These are phyloP conservation scores for Stegana nigrithorax DNA, from an alignment of 2,888 invertebrate genomes.

Conservation along the genomic window DNA sequence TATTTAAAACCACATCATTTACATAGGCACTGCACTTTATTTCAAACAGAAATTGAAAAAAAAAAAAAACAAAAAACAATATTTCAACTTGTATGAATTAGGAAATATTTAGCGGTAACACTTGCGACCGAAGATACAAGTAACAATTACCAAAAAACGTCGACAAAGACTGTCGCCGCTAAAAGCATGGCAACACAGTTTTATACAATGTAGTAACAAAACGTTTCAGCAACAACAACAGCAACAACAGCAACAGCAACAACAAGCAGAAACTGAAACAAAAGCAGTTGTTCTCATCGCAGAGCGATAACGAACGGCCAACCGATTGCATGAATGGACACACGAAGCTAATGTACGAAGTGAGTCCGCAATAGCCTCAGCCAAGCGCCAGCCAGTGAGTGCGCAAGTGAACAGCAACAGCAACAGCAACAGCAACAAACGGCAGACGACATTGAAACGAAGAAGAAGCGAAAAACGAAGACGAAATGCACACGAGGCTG, in stretches of 20 bases:
- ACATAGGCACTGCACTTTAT: too few species aligned
- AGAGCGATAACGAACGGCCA: too few species aligned
- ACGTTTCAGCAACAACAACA: not conserved
- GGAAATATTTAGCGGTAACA: not conserved
- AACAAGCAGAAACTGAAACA: not conserved
- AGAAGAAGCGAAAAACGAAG: too few species aligned
- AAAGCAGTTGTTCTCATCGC: conserved; percentile 3
- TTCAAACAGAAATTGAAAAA: not conserved
- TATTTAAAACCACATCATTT: too few species aligned
- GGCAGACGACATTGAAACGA: too few species aligned
- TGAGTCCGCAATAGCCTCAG: too few species aligned
- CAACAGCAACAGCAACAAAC: too few species aligned
- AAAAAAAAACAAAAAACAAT: not conserved
- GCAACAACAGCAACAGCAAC: not conserved
- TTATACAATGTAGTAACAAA: conserved; percentile 17
- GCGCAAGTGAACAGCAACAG: too few species aligned
- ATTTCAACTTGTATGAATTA: not conserved
- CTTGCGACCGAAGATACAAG: not conserved
- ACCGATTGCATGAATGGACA: too few species aligned
- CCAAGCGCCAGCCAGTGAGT: too few species aligned
- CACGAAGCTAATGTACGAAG: too few species aligned
- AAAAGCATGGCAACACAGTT: conserved; percentile 16
- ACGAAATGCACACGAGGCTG: too few species aligned
- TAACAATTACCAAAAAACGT: conserved; percentile 9
- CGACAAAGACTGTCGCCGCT: conserved; percentile 17